A percentile compares a stretch with the other conserved stretches of the same genome.
Conservation (phyloP, 1,140 invertebrate genomes). For the Heterodera carotae region DNA sequence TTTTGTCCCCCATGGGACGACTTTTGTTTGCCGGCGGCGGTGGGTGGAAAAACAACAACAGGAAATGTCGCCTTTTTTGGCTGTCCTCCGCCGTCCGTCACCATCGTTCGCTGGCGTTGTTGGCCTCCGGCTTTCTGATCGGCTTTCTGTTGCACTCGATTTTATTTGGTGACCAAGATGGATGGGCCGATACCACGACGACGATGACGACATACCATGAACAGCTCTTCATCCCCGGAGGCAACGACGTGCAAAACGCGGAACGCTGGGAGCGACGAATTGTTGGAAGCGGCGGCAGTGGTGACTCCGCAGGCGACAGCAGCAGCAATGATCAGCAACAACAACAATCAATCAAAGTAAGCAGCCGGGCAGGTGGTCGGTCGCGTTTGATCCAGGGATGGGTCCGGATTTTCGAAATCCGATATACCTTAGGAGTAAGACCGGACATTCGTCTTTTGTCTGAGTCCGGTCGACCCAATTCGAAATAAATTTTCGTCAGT, state of each 20-base stretch:
- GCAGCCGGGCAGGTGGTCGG: background rate
- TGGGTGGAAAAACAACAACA: too few species aligned
- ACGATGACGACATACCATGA: background rate
- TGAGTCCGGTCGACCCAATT: too few species aligned
- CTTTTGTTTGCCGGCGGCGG: background rate
- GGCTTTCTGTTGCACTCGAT: background rate
- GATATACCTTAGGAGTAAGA: background rate
- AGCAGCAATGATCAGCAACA: background rate
- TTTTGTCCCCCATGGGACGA: background rate
- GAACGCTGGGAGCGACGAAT: slow-evolving; percentile 23
- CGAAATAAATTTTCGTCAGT: background rate
- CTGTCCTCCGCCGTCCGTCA: background rate
- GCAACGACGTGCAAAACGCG: slow-evolving; percentile 10
- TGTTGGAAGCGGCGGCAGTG: background rate
- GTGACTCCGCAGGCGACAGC: too few species aligned
- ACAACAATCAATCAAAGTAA: background rate
- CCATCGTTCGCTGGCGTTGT: background rate
- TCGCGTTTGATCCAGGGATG: too few species aligned
- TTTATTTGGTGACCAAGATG: slow-evolving; percentile 3
- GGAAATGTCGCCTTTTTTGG: background rate
- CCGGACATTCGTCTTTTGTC: too few species aligned
- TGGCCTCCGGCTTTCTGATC: slow-evolving; percentile 17
- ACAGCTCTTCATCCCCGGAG: too few species aligned
- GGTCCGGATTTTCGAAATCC: background rate
- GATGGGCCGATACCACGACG: background rate